phyloP scores from a whole-genome alignment of 64 coral and sea anemone species.

The Montipora foliosa region DNA sequence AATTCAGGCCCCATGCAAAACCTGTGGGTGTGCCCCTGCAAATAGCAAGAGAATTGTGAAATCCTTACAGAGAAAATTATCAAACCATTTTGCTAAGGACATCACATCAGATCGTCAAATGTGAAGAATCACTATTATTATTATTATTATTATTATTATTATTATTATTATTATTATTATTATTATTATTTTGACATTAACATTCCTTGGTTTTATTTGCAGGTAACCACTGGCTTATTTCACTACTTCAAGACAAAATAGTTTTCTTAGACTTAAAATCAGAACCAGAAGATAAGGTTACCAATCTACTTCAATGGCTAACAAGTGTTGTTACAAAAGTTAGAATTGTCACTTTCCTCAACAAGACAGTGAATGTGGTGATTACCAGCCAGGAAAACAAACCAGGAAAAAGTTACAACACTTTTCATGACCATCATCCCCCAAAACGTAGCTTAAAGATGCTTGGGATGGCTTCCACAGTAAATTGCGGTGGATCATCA shows the following conservation, averaged over 20 bases:
- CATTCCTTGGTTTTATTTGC: conserved; percentile 6
- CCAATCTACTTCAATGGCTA: background rate
- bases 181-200: background rate
- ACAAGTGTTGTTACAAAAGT: background rate
- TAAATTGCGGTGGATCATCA: background rate
- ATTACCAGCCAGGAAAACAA: background rate
- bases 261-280: background rate
- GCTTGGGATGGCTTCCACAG: background rate
- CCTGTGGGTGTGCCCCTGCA: too few relatives aligned
- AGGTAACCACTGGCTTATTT: conserved; percentile 2
- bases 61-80: too few relatives aligned
- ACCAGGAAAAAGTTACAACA: background rate
- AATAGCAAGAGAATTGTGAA: too few relatives aligned
- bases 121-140: too few relatives aligned
- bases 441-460: conserved; percentile 2
- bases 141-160: too few relatives aligned
- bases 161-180: too few relatives aligned
- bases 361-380: background rate
- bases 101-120: too few relatives aligned
- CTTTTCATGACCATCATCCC: background rate
- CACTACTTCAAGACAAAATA: background rate
- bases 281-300: background rate
- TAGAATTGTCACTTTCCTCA: background rate
- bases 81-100: too few relatives aligned
- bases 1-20: too few relatives aligned